Conservation (phyloP, 2,113 vertebrate species). For the Callospermophilus lateralis region DNA sequence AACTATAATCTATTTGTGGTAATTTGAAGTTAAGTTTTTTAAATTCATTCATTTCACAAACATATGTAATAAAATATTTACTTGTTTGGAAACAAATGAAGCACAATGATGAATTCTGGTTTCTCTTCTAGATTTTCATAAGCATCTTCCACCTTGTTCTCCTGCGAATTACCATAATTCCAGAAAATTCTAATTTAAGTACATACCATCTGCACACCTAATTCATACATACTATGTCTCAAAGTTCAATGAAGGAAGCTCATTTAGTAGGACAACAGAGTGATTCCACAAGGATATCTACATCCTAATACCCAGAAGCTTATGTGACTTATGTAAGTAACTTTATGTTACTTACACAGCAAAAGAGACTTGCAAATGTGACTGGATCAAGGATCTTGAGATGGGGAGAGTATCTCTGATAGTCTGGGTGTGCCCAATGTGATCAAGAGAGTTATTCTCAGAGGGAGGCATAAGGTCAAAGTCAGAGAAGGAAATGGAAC, state of each 20-base stretch:
- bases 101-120: not conserved
- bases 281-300: not conserved
- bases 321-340: no score
- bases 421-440: not conserved
- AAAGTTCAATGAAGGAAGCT: not conserved
- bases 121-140: not conserved
- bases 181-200: not conserved
- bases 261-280: not conserved
- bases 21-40: not conserved
- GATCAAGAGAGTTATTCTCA: not conserved
- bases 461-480: not conserved
- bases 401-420: not conserved
- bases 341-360: not conserved
- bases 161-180: not conserved
- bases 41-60: conserved; percentile 10
- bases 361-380: not conserved
- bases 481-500: not conserved
- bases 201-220: no score
- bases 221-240: not conserved
- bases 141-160: not conserved
- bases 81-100: conserved; percentile 27
- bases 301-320: not conserved
- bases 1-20: not conserved
- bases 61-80: not conserved
- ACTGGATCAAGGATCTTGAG: not conserved